Percentiles rank a stretch among this genome's conserved stretches.
Evolutionary conservation across 1,140 invertebrate genomes (phyloP).

Genomic region (Listronotus bonariensis): DNA sequence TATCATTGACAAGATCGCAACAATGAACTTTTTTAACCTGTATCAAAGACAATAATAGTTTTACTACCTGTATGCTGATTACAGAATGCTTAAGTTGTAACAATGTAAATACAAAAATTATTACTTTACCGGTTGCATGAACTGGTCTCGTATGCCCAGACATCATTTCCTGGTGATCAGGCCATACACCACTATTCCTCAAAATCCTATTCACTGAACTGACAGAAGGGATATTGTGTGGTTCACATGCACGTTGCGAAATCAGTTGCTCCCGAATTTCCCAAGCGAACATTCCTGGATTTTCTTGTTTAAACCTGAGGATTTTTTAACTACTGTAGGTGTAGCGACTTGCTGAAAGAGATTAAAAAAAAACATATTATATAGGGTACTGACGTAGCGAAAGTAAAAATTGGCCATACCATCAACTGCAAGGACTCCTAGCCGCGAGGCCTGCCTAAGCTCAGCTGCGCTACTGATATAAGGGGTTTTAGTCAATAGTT

Average conservation of each 20-base stretch:
- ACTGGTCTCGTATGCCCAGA: conserved; percentile 1
- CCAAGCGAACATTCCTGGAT: conserved; percentile 90
- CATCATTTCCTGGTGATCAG: conserved; percentile 45
- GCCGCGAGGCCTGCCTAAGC: no score
- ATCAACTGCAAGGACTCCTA: no score
- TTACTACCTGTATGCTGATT: background rate
- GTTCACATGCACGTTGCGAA: conserved; percentile 82
- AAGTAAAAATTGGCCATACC: background rate
- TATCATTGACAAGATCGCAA: no score
- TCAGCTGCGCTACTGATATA: no score
- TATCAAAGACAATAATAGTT: no score
- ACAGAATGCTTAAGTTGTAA: no score
- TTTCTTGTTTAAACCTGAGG: conserved; percentile 86
- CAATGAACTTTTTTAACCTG: no score
- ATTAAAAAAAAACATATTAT: conserved; percentile 1
- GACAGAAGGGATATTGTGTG: conserved; percentile 86
- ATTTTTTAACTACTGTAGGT: conserved; percentile 90
- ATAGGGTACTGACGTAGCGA: no score
- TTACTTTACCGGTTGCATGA: conserved; percentile 12
- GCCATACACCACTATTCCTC: conserved; percentile 79
- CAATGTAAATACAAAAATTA: no score
- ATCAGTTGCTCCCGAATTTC: conserved; percentile 88
- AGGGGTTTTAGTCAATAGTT: no score
- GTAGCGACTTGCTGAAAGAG: conserved; percentile 87
- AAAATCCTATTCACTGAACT: conserved; percentile 95